phyloP scores from a whole-genome alignment of 2,797 vertebrate genomes.

The Sebastes alutus region DNA sequence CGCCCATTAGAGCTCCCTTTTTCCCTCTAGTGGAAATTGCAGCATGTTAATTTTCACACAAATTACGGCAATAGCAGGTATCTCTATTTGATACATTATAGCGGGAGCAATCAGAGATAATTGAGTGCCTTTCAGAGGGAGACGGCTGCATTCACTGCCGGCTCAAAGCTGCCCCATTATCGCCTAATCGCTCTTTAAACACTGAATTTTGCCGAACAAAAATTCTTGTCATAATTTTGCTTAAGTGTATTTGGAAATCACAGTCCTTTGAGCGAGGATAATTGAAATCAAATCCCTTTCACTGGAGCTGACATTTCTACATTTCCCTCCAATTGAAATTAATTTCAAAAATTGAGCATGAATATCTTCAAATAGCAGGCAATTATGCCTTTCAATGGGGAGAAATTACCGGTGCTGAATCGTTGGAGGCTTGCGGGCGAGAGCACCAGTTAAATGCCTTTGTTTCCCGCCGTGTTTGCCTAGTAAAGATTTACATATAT shows the following conservation, averaged over 20 bases:
- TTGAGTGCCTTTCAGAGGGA: conserved; percentile 99
- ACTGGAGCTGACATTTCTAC: conserved; percentile 99
- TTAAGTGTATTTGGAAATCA: conserved; percentile 99
- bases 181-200: conserved; percentile 99
- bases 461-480: conserved; percentile 99
- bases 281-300: conserved; percentile 99
- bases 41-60: conserved; percentile 99
- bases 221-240: conserved; percentile 99
- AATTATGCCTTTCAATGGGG: conserved; percentile 99
- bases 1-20: conserved; percentile 99
- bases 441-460: conserved; percentile 99
- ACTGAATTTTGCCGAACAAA: conserved; percentile 99
- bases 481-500: conserved; percentile 99
- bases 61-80: conserved; percentile 99
- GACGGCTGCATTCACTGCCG: conserved; percentile 99
- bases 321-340: conserved; percentile 99
- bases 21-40: conserved; percentile 99
- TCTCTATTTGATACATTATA: conserved; percentile 99
- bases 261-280: conserved; percentile 99
- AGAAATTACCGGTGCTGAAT: conserved; percentile 99
- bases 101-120: conserved; percentile 99
- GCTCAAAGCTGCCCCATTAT: conserved; percentile 99
- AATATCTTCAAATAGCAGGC: conserved; percentile 99
- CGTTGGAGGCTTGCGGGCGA: conserved; percentile 98
- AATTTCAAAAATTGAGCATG: conserved; percentile 99